Evolutionary conservation across 2,888 invertebrate species (phyloP).

Genomic region (Caenorhabditis sinica): DNA sequence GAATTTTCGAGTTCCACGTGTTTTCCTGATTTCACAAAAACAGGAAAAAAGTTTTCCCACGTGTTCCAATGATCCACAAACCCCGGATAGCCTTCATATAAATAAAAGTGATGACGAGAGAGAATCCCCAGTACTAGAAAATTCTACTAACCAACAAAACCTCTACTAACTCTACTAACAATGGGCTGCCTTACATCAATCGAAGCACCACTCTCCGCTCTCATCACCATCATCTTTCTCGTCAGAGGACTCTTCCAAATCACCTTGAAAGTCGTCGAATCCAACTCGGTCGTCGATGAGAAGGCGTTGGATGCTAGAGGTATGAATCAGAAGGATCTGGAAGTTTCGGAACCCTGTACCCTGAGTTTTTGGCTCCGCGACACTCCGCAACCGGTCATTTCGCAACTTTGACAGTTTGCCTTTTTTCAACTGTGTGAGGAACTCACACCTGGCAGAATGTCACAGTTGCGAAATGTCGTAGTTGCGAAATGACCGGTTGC

Average conservation of each 20-base stretch:
- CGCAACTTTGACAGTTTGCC: neutral
- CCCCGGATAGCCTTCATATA: neutral
- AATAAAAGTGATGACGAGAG: neutral
- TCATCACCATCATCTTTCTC: constrained; percentile 42
- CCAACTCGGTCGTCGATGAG: constrained; percentile 10
- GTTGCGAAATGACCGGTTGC: no score
- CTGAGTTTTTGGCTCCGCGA: neutral
- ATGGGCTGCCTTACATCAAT: constrained; percentile 43
- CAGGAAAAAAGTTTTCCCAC: neutral
- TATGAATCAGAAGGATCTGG: neutral
- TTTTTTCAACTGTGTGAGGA: no score
- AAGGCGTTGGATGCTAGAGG: constrained; percentile 34
- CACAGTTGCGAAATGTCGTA: no score
- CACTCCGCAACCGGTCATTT: neutral
- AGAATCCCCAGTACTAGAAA: neutral
- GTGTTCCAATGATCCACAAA: neutral
- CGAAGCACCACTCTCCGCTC: constrained; percentile 35
- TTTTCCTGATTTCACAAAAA: no score
- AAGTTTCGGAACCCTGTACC: neutral
- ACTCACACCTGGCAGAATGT: no score
- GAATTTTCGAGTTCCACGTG: neutral
- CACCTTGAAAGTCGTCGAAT: constrained; percentile 33
- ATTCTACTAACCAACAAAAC: constrained; percentile 22
- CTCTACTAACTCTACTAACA: no score
- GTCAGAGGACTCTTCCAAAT: constrained; percentile 27